Evolutionary conservation across 2,113 vertebrate species (phyloP).

Genomic region (Carassius carassius): DNA sequence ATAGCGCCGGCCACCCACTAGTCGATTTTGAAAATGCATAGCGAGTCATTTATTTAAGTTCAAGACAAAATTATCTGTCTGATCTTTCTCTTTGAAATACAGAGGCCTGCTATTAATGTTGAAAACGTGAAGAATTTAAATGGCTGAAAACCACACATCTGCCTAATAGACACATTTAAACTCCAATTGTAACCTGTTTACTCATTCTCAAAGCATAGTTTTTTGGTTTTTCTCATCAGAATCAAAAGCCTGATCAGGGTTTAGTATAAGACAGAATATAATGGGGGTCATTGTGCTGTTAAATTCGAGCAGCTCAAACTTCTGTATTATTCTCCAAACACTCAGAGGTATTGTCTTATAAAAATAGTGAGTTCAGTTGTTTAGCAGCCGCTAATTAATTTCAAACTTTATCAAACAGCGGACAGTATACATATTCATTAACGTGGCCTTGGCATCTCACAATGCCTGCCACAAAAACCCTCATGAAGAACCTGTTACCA

Average conservation of each 20-base stretch:
- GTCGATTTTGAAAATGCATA: background rate
- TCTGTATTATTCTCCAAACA: slow-evolving; percentile 20
- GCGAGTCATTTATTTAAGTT: slow-evolving; percentile 12
- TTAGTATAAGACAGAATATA: background rate
- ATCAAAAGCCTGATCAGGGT: background rate
- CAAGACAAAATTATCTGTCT: slow-evolving; percentile 18
- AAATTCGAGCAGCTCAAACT: slow-evolving; percentile 6
- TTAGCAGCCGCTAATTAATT: slow-evolving; percentile 56
- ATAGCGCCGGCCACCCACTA: background rate
- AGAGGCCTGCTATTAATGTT: slow-evolving; percentile 41
- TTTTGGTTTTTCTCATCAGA: slow-evolving; percentile 10
- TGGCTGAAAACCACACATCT: slow-evolving; percentile 36
- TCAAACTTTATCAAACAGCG: slow-evolving; percentile 50
- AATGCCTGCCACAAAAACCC: slow-evolving; percentile 44
- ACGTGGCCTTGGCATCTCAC: slow-evolving; percentile 45
- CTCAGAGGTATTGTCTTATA: slow-evolving; percentile 50
- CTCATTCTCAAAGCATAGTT: slow-evolving; percentile 15
- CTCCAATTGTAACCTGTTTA: slow-evolving; percentile 9
- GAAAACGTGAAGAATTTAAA: slow-evolving; percentile 43
- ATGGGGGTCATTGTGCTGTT: background rate
- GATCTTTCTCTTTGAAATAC: slow-evolving; percentile 38
- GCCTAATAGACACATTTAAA: slow-evolving; percentile 25
- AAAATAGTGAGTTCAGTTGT: slow-evolving; percentile 50
- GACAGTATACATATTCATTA: slow-evolving; percentile 60
- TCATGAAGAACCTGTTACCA: slow-evolving; percentile 49